phyloP scores from a whole-genome alignment of 2,797 vertebrate species.

The Lacerta bilineata region DNA sequence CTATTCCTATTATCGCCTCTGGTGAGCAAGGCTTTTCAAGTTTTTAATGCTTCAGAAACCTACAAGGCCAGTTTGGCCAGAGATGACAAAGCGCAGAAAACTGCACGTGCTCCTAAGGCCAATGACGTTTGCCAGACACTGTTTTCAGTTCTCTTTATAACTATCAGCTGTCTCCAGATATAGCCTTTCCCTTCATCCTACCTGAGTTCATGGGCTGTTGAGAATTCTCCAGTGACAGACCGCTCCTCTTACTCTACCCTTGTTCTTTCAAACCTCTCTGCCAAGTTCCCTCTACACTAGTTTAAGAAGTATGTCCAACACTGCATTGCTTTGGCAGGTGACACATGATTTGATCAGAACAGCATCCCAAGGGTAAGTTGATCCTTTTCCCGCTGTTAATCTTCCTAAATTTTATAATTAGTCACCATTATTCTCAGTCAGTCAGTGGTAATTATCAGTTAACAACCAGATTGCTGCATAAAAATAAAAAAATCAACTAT shows the following conservation, averaged over 20 bases:
- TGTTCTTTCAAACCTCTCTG: background rate
- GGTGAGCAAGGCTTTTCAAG: background rate
- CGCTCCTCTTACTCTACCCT: slow-evolving; percentile 28
- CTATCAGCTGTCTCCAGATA: background rate
- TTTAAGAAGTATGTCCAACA: slow-evolving; percentile 23
- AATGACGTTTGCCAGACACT: background rate
- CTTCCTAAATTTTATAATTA: background rate
- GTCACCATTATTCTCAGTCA: slow-evolving; percentile 23
- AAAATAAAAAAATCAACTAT: background rate
- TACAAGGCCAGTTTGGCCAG: background rate
- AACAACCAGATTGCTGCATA: background rate
- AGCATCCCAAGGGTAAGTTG: background rate
- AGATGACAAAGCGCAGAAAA: background rate
- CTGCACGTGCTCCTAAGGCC: background rate
- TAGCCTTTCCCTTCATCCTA: slow-evolving; percentile 26
- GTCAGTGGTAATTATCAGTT: background rate
- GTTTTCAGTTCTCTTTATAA: background rate
- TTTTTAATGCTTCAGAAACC: background rate
- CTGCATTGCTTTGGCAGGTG: slow-evolving; percentile 44
- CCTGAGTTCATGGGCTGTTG: slow-evolving; percentile 45
- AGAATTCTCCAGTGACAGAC: slow-evolving; percentile 17
- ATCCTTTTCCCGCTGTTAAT: slow-evolving; percentile 24
- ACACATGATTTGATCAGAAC: slow-evolving; percentile 33
- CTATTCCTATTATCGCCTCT: background rate
- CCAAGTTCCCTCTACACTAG: background rate